Percentiles rank a stretch among this genome's conserved stretches.
Conservation (phyloP, 1,140 invertebrate species). For the Achatina immaculata region DNA sequence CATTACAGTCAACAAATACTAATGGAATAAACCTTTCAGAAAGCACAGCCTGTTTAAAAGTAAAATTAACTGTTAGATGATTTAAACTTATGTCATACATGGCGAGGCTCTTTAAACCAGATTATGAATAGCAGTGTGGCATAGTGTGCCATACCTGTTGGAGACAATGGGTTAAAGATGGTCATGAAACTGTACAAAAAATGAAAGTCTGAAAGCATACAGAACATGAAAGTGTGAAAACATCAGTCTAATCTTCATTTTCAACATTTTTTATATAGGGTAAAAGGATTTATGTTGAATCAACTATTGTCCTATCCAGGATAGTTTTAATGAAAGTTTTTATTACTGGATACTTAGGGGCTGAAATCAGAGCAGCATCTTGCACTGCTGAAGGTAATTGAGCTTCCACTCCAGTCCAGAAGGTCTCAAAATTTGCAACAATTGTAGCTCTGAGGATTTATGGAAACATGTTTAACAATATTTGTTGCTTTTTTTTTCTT, state of each 20-base stretch:
- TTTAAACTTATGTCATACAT: no score
- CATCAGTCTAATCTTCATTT: background rate
- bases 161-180: no score
- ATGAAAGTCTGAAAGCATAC: background rate
- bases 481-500: background rate
- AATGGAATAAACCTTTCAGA: no score
- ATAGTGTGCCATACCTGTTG: no score
- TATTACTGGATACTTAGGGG: background rate
- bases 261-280: background rate
- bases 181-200: no score
- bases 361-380: background rate
- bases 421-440: background rate
- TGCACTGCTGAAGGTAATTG: background rate
- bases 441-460: background rate
- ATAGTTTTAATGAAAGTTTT: background rate
- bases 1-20: no score
- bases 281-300: background rate
- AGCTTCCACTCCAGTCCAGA: background rate
- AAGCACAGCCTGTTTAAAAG: no score
- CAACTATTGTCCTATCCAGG: background rate
- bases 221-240: background rate
- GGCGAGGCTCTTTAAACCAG: no score
- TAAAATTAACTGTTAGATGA: no score
- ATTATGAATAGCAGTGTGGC: no score
- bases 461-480: background rate